A percentile compares a stretch with the other conserved stretches of the same genome.
phyloP scores from a whole-genome alignment of 30 jellyfish, hydroid and myxozoan species.

The Sanderia malayensis region DNA sequence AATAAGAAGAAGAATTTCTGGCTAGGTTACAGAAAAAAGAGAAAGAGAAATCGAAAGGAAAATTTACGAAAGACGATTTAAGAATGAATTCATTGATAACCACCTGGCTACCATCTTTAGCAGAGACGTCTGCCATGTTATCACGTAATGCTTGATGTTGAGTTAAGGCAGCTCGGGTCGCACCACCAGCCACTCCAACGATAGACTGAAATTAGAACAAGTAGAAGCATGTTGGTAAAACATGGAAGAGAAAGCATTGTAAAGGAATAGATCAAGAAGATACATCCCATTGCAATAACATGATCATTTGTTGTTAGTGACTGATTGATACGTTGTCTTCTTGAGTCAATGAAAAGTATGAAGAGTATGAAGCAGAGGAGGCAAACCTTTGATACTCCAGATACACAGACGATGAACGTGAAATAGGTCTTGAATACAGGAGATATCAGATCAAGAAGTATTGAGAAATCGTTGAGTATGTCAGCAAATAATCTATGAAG shows the following conservation, averaged over 20 bases:
- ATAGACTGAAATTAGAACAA: slow-evolving; percentile 71
- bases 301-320: too few relatives aligned
- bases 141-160: slow-evolving; percentile 95
- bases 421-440: slow-evolving; percentile 73
- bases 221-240: too few relatives aligned
- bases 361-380: too few relatives aligned
- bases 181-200: slow-evolving; percentile 99
- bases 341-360: too few relatives aligned
- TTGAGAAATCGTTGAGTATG: slow-evolving; percentile 79
- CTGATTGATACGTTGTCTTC: too few relatives aligned
- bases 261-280: too few relatives aligned
- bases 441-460: slow-evolving; percentile 75
- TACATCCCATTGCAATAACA: too few relatives aligned
- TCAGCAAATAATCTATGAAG: slow-evolving; percentile 76
- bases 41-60: too few relatives aligned
- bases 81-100: too few relatives aligned
- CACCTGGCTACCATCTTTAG: slow-evolving; percentile 99
- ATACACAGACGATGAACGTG: slow-evolving; percentile 70
- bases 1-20: not conserved
- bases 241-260: too few relatives aligned
- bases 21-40: too few relatives aligned
- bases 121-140: slow-evolving; percentile 98
- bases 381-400: slow-evolving; percentile 82
- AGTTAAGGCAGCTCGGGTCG: slow-evolving; percentile 95
- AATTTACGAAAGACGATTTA: too few relatives aligned